phyloP scores from a whole-genome alignment of 2,888 invertebrate species.

The Hemithea aestivaria region DNA sequence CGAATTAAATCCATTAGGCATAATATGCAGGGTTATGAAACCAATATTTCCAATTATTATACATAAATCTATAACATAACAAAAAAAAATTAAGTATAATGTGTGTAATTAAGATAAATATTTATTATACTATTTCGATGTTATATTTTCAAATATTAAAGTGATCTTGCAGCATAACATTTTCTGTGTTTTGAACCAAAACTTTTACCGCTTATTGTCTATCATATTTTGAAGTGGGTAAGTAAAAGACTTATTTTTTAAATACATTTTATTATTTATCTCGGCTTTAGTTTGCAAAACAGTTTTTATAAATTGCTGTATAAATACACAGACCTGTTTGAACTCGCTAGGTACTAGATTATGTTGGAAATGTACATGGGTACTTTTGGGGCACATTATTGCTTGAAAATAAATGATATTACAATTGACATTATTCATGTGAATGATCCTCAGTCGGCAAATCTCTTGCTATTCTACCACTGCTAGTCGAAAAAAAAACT shows the following conservation, averaged over 20 bases:
- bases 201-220: no score
- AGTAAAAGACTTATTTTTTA: slow-evolving; percentile 8
- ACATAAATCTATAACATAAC: no score
- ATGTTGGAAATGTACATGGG: slow-evolving; percentile 25
- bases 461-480: no score
- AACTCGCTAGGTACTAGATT: slow-evolving; percentile 33
- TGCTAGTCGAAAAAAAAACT: no score
- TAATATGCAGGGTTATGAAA: no score
- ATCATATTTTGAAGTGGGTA: no score
- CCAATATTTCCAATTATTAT: no score
- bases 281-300: slow-evolving; percentile 68
- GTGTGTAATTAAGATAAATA: neutral
- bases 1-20: no score
- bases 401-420: neutral
- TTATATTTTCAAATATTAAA: neutral
- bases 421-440: slow-evolving; percentile 5
- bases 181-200: no score
- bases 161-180: no score
- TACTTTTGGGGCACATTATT: slow-evolving; percentile 12
- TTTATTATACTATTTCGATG: neutral
- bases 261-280: slow-evolving; percentile 50
- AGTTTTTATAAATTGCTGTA: slow-evolving; percentile 73
- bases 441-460: neutral
- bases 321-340: slow-evolving; percentile 55
- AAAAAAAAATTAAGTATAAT: no score